Evolutionary conservation across 1,140 invertebrate species (phyloP), one percentile per base, ranked within the genome.

Genomic region (Drosophila mauritiana): DNA sequence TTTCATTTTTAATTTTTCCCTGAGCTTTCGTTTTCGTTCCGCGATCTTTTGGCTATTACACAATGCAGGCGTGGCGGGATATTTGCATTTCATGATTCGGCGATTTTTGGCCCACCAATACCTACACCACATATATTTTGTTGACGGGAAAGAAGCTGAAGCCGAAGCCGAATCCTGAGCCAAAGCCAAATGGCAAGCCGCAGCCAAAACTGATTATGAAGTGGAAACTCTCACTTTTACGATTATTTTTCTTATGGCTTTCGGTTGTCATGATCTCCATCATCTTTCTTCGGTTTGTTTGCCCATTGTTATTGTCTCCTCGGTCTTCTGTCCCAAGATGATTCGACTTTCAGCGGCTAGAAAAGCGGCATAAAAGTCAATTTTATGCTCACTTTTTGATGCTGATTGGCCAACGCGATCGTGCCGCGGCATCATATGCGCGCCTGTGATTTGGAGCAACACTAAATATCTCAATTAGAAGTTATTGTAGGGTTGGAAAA

Each of bases 191-290:
- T 67, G 57, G 69, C 51, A 80, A 70, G 53, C 37, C 46, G 56
- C 61, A 70, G 54, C 13, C 59, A 75, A 74, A 79, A 76, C 73
- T 69, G 72, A 88, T 83, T 88, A 80, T 82, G 72, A 73, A 89
- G 83, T 88, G 83, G 76, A 89, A 89, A 89, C 84, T 89, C 84
- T 89, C 84, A 89, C 84, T 89, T 89, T 89, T 89, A 89, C 73
- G 84, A 89, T 84, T 89, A 89, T 89, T 89, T 89, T 89, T 89
- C 77, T 89, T 88, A 70, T 80, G 59, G 84, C 84, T 88, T 88
- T 88, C 76, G 77, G 80, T 84, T 62, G 63, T 72, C 73, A 77
- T 84, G 54, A 75, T 69, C 67, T 54, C 40, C 55, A 52, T 69
- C 69, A 48, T 58, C 62, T 69, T 37, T 56, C 36, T 37, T 34